phyloP scores from a whole-genome alignment of 23 tunicate genomes.

The Pegea sp. region DNA sequence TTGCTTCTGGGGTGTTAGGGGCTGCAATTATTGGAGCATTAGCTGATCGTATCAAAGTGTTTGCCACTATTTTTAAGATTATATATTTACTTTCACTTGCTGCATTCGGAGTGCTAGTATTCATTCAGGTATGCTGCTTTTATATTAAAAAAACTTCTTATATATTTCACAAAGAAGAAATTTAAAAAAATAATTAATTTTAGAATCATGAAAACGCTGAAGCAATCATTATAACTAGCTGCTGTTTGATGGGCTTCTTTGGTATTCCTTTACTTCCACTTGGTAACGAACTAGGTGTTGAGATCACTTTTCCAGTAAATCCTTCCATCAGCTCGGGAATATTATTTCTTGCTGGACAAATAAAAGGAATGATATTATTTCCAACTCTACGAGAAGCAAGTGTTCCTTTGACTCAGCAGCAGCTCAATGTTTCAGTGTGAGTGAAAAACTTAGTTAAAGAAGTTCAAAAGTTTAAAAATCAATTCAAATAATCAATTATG shows the following conservation, averaged over 20 bases:
- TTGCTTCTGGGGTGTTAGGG: constrained; percentile 29
- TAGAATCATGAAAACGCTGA: constrained; percentile 10
- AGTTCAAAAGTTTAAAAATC: not conserved
- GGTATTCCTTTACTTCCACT: constrained; percentile 47
- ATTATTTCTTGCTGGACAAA: constrained; percentile 25
- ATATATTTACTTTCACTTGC: constrained; percentile 1
- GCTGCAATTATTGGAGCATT: constrained; percentile 20
- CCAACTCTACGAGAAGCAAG: constrained; percentile 10
- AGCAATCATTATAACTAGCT: constrained; percentile 12
- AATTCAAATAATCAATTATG: not conserved
- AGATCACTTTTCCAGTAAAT: constrained; percentile 45
- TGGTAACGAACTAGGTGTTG: constrained; percentile 40
- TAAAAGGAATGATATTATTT: constrained; percentile 32
- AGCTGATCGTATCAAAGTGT: constrained; percentile 14
- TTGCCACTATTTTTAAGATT: constrained; percentile 5
- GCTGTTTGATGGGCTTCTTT: constrained; percentile 35
- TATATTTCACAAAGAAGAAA: not conserved
- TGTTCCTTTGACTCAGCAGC: constrained; percentile 5
- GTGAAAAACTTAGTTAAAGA: too few species aligned
- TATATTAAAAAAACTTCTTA: not conserved
- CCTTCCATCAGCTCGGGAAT: constrained; percentile 46
- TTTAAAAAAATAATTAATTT: not conserved
- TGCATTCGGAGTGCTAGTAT: constrained; percentile 3
- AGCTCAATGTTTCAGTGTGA: constrained; percentile 1
- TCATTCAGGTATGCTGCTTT: constrained; percentile 7